Evolutionary conservation across 2,888 invertebrate species (phyloP).

Genomic region (Nemurella pictetii): DNA sequence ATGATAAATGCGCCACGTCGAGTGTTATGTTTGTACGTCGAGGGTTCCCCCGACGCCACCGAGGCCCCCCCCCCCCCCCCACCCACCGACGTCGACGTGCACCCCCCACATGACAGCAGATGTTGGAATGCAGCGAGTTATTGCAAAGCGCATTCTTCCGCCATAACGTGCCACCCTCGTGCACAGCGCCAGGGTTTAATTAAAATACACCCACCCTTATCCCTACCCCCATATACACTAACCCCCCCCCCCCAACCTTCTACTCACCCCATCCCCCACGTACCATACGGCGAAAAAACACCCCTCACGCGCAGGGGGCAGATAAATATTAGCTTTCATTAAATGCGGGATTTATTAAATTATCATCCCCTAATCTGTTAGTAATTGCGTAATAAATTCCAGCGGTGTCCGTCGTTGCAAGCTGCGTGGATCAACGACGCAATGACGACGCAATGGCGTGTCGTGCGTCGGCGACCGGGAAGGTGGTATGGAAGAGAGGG

Average conservation of each 20-base stretch:
- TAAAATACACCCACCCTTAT: constrained; percentile 2
- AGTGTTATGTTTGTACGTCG: no score
- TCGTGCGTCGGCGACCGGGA: no score
- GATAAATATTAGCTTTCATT: constrained; percentile 31
- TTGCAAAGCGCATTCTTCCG: constrained; percentile 26
- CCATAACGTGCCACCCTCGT: background rate
- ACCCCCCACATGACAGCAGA: constrained; percentile 5
- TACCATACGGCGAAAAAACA: background rate
- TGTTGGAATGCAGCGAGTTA: constrained; percentile 23
- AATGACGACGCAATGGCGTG: background rate
- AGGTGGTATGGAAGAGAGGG: no score
- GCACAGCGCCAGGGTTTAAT: constrained; percentile 24
- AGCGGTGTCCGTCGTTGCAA: background rate
- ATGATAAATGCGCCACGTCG: no score
- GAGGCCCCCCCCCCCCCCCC: background rate
- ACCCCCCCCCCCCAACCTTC: background rate
- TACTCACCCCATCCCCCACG: background rate
- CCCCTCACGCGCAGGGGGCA: constrained; percentile 4
- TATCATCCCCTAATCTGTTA: constrained; percentile 32
- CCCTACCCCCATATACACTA: background rate
- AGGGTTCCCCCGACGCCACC: no score
- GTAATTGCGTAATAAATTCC: constrained; percentile 29
- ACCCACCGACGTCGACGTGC: background rate
- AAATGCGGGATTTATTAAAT: constrained; percentile 27
- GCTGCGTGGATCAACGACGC: background rate